phyloP scores from a whole-genome alignment of 2,888 invertebrate species.

The Scaptomyza polygonia region DNA sequence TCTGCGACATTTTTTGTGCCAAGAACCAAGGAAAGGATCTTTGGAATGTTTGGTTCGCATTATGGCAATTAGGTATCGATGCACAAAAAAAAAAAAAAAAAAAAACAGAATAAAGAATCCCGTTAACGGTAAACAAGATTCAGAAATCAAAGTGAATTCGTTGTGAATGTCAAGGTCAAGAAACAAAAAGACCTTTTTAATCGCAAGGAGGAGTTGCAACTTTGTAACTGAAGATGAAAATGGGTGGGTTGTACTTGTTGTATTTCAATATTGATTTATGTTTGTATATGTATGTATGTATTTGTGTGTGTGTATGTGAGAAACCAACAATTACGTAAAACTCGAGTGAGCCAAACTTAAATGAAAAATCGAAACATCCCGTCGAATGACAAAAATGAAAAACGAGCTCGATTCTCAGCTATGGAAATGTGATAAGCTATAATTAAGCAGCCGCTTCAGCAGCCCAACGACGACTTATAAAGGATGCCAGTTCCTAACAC shows the following conservation, averaged over 20 bases:
- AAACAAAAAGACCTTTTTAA: conserved; percentile 10
- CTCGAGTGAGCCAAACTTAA: conserved; percentile 1
- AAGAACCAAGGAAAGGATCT: background rate
- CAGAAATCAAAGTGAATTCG: conserved; percentile 16
- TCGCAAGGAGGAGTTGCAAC: background rate
- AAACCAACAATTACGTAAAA: conserved; percentile 73
- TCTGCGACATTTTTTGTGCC: conserved; percentile 75
- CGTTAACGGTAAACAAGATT: conserved; percentile 49
- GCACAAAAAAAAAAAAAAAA: conserved; percentile 20
- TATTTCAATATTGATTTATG: conserved; percentile 74
- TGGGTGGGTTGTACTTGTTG: conserved; percentile 9
- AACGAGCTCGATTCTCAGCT: conserved; percentile 78
- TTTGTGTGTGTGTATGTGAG: conserved; percentile 28
- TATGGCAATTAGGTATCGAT: conserved; percentile 64
- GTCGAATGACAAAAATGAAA: conserved; percentile 78
- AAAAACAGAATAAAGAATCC: conserved; percentile 13
- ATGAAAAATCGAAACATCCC: conserved; percentile 5
- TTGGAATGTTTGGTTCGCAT: conserved; percentile 45
- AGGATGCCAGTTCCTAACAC: conserved; percentile 43
- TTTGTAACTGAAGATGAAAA: conserved; percentile 7
- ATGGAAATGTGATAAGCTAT: conserved; percentile 84
- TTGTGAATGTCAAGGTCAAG: conserved; percentile 72
- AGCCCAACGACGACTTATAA: conserved; percentile 12
- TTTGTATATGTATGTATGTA: conserved; percentile 66
- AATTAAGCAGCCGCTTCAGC: conserved; percentile 68